Base-by-base conservation (phyloP, 2,113 vertebrate genomes). In the Pituophis catenifer region DNA sequence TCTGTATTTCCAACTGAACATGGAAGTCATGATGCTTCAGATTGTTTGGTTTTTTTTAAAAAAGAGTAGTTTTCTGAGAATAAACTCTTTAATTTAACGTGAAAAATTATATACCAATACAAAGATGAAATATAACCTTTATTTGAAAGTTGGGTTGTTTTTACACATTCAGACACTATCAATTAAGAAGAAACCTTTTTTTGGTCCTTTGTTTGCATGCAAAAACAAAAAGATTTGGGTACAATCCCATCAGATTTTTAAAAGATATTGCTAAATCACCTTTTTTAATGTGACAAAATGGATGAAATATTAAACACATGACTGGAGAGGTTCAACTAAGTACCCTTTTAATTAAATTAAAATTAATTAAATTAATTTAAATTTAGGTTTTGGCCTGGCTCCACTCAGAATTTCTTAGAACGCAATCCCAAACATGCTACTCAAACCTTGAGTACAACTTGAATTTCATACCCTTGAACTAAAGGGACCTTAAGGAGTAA, bases 61-160 rank as follows among this genome's bases (percentile, higher is more conserved):
- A 33, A 75, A 17, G n/a, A 19, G 13, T 75, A n/a, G 70, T 33
- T 75, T 38, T 75, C 70, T 75, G n/a, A 38, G 33, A 2, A 21
- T 21, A 17, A 38, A 33, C 33, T 81, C 7, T 81, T 81, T 81
- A 81, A 38, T 38, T 81, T 81, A 17, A 38, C 7, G 33, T 81
- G 33, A 75, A 81, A 81, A 19, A 38, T 33, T 38, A 38, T 81
- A 81, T 44, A 0, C 2, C 44, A 94, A 92, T 2, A 0, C 50
- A 62, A 94, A 94, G 94, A 26, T 55, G 90, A 57, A 96, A 95
- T 26, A 59, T 75, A 70, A 58, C 3, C 17, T 52, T 94, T 92
- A 52, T 94, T 91, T 24, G 2, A 89, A 90, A 11, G 26, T 19
- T 86, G 2, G 44, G 55, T 93, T 93, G 59, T 62, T 88, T 94